Conservation (phyloP, 2,113 vertebrate genomes). For the Sceloporus tristichus region DNA sequence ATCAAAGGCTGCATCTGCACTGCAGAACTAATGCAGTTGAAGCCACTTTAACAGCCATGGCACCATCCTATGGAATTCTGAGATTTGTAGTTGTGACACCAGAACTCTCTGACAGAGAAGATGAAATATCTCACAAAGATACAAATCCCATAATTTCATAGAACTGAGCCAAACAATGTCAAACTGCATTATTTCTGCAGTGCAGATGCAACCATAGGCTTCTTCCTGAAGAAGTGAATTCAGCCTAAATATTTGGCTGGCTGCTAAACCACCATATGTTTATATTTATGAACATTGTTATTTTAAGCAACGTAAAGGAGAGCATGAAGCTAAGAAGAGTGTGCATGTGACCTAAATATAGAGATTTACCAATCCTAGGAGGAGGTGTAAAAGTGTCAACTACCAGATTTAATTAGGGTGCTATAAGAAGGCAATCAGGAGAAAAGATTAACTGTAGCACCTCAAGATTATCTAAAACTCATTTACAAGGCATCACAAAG, state of each 20-base stretch:
- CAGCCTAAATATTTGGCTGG: slow-evolving; percentile 3
- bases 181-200: not conserved
- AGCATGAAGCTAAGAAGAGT: not conserved
- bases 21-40: too few species aligned
- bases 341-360: slow-evolving; percentile 16
- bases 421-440: slow-evolving; percentile 59
- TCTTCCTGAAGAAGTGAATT: not conserved
- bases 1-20: too few species aligned
- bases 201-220: not conserved
- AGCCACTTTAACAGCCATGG: too few species aligned
- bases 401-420: slow-evolving; percentile 38
- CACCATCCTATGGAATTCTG: too few species aligned
- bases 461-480: slow-evolving; percentile 63
- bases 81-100: too few species aligned
- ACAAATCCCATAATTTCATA: too few species aligned
- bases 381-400: slow-evolving; percentile 43
- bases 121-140: too few species aligned
- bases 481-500: slow-evolving; percentile 59
- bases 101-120: too few species aligned
- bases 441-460: slow-evolving; percentile 63
- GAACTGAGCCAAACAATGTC: too few species aligned
- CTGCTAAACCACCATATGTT: not conserved
- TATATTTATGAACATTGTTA: slow-evolving; percentile 8
- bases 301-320: slow-evolving; percentile 1
- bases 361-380: slow-evolving; percentile 1